Conservation (phyloP, 2,888 invertebrate genomes). For the Muschampia plurimacula region DNA sequence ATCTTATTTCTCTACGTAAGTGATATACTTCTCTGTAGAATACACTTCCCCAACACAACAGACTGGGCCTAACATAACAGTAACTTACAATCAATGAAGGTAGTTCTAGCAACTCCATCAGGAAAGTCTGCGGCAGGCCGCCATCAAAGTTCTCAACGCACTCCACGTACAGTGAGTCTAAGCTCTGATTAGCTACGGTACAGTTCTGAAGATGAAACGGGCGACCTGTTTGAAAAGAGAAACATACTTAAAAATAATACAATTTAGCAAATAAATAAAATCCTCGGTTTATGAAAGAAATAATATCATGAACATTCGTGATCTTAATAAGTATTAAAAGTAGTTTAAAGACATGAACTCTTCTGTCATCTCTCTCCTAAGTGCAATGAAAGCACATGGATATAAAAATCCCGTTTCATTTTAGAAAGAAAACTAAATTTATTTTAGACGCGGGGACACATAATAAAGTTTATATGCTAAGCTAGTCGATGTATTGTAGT, state of each 20-base stretch:
- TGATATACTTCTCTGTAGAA: no score
- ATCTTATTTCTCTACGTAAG: no score
- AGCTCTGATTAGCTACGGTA: constrained; percentile 94
- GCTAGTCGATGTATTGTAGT: not conserved
- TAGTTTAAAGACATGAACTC: not conserved
- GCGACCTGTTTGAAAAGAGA: constrained; percentile 86
- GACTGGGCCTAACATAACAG: not conserved
- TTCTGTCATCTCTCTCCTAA: not conserved
- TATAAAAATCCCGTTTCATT: not conserved
- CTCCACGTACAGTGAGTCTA: constrained; percentile 93
- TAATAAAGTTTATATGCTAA: not conserved
- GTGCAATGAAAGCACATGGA: not conserved
- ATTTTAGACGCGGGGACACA: not conserved
- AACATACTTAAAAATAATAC: not conserved
- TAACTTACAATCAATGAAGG: constrained; percentile 83
- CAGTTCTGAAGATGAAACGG: constrained; percentile 96
- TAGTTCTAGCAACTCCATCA: constrained; percentile 92
- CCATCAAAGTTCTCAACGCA: constrained; percentile 96
- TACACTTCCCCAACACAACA: no score
- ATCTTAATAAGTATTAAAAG: not conserved
- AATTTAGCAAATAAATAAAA: not conserved
- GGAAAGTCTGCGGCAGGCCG: constrained; percentile 94
- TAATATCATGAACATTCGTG: not conserved
- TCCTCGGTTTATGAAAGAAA: not conserved
- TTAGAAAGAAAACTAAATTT: constrained; percentile 2